Conservation (phyloP, 2,797 vertebrate genomes). For the Coregonus sp. region DNA sequence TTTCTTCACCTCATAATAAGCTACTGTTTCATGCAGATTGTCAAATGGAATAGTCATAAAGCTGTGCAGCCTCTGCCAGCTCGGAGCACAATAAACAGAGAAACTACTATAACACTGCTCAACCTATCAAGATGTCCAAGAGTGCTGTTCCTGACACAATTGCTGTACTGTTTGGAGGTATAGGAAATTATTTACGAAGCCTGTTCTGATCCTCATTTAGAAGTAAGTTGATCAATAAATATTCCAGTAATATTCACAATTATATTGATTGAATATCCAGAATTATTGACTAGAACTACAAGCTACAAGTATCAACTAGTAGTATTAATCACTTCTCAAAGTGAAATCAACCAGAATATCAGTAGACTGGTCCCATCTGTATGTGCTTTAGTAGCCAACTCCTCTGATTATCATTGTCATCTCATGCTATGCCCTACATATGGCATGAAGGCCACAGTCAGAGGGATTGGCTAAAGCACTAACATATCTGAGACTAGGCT, state of each 20-base stretch:
- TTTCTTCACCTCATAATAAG: conserved; percentile 26
- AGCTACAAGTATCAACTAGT: neutral
- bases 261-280: neutral
- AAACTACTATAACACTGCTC: neutral
- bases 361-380: neutral
- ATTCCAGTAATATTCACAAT: neutral
- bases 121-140: neutral
- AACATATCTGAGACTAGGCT: neutral
- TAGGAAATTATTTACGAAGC: neutral
- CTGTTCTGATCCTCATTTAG: neutral
- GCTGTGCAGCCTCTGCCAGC: neutral
- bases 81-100: conserved; percentile 1
- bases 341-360: neutral
- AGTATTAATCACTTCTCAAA: neutral
- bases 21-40: conserved; percentile 20
- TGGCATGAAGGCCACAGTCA: neutral
- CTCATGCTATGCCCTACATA: neutral
- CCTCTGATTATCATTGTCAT: neutral
- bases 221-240: neutral
- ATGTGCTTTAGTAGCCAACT: neutral
- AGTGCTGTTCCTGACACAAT: neutral
- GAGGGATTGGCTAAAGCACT: neutral
- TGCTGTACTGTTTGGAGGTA: neutral
- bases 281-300: no score
- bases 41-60: conserved; percentile 24